Evolutionary conservation across 2,113 vertebrate species (phyloP).

Genomic region (Fregata magnificens): DNA sequence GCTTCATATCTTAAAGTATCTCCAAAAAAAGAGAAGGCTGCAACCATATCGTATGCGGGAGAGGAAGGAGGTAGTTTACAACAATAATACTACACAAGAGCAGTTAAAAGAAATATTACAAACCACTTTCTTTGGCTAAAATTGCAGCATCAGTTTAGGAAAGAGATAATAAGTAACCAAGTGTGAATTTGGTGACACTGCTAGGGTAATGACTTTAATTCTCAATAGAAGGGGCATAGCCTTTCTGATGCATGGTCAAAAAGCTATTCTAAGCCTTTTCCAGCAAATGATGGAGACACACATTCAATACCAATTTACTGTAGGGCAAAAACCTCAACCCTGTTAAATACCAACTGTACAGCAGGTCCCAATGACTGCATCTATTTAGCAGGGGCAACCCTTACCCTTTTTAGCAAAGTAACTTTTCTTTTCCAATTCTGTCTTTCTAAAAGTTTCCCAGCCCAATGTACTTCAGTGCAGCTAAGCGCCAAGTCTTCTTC

Average conservation of each 20-base stretch:
- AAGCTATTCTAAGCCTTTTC: not conserved
- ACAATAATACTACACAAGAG: not conserved
- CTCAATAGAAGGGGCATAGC: not conserved
- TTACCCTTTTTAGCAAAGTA: not conserved
- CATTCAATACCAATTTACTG: not conserved
- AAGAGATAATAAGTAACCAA: not conserved
- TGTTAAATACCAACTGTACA: not conserved
- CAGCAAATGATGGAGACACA: not conserved
- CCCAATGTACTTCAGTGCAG: not conserved
- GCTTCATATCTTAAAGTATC: not conserved
- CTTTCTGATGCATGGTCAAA: not conserved
- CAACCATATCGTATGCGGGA: accelerated
- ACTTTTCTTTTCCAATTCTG: not conserved
- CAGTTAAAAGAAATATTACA: not conserved
- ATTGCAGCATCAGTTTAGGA: not conserved
- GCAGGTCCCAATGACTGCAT: not conserved
- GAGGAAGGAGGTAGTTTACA: not conserved
- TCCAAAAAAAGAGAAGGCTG: not conserved
- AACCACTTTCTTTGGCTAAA: not conserved
- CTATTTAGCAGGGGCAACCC: not conserved
- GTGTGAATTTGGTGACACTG: not conserved
- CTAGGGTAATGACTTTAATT: not conserved
- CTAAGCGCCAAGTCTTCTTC: not conserved
- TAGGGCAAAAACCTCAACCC: not conserved
- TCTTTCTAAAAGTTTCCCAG: not conserved